Percentiles rank a stretch among this genome's conserved stretches.
Evolutionary conservation across 2,797 vertebrate species (phyloP).

Genomic region (Poeciliopsis gracilis): DNA sequence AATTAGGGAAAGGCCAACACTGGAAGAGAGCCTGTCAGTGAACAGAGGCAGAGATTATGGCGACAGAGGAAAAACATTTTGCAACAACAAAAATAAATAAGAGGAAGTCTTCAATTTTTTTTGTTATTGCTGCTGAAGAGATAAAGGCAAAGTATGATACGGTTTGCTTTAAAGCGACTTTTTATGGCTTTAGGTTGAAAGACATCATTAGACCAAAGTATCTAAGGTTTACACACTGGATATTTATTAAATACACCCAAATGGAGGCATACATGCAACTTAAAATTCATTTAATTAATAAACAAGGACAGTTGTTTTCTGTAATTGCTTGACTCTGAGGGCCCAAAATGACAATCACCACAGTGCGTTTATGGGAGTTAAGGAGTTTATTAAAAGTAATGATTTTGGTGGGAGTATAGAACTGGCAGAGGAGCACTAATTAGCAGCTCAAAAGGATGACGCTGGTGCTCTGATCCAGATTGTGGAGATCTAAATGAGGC

Average conservation of each 20-base stretch:
- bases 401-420: not conserved
- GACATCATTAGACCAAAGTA: not conserved
- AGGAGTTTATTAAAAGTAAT: not conserved
- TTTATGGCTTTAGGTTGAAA: not conserved
- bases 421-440: not conserved
- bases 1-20: not conserved
- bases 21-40: not conserved
- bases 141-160: not conserved
- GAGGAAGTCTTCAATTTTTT: not conserved
- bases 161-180: not conserved
- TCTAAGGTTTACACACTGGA: not conserved
- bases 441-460: not conserved
- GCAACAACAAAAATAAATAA: not conserved
- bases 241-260: not conserved
- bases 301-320: not conserved
- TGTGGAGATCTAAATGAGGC: not conserved
- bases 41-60: not conserved
- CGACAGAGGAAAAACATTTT: not conserved
- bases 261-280: not conserved
- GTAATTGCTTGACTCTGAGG: not conserved
- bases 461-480: not conserved
- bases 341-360: not conserved
- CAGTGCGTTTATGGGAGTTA: not conserved
- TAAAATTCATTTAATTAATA: not conserved
- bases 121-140: not conserved